Conservation (phyloP, 1,140 invertebrate genomes). For the Helicoverpa armigera region DNA sequence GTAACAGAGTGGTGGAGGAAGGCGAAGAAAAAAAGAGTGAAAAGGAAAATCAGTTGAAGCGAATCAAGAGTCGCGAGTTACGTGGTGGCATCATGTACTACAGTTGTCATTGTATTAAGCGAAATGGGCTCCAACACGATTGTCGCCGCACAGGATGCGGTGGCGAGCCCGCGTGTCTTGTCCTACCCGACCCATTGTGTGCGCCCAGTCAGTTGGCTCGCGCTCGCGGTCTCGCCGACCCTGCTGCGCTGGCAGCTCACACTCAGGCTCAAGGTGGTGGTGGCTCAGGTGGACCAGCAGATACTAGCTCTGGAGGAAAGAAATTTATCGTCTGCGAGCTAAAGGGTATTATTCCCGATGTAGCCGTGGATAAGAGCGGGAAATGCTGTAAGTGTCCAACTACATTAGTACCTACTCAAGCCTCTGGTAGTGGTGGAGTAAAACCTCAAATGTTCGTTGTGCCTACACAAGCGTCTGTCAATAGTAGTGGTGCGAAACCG, state of each 20-base stretch:
- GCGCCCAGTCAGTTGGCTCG: constrained; percentile 86
- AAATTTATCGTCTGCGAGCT: constrained; percentile 81
- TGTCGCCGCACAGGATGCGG: constrained; percentile 90
- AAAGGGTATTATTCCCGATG: constrained; percentile 71
- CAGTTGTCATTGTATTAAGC: constrained; percentile 91
- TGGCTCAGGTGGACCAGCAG: constrained; percentile 50
- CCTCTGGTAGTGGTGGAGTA: neutral
- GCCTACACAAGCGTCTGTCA: neutral
- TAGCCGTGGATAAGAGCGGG: constrained; percentile 57
- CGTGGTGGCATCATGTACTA: constrained; percentile 89
- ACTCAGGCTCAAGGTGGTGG: constrained; percentile 60
- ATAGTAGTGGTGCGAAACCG: neutral
- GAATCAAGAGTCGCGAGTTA: constrained; percentile 89
- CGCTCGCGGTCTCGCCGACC: constrained; percentile 76
- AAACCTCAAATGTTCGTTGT: constrained; percentile 10
- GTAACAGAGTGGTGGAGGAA: constrained; percentile 66
- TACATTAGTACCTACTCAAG: constrained; percentile 32
- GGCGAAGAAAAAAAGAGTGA: constrained; percentile 76
- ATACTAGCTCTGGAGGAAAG: constrained; percentile 64
- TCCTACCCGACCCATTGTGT: constrained; percentile 89
- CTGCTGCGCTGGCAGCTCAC: constrained; percentile 70
- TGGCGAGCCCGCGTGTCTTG: constrained; percentile 89
- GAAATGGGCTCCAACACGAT: constrained; percentile 92
- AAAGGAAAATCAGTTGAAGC: constrained; percentile 80
- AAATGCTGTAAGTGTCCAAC: constrained; percentile 78